Base-by-base conservation (phyloP, 1,140 invertebrate genomes). In the Scaptomyza hsui region DNA sequence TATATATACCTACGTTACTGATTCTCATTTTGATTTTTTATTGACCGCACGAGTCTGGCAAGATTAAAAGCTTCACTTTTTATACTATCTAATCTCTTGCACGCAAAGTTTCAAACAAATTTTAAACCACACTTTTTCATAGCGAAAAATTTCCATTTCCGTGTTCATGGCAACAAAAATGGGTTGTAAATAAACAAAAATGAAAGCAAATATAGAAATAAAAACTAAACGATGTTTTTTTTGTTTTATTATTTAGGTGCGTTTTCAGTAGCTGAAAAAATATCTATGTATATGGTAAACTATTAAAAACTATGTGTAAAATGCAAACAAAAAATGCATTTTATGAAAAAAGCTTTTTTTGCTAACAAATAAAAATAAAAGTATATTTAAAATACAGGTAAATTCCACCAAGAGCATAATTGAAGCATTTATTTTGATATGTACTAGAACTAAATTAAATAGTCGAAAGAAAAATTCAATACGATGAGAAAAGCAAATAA, bases 351-450 rank as follows among this genome's bases (percentile, higher is more conserved):
- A 1, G 5, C 10, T 10, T 10, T 21, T 21, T 55, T 60, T 13
- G 49, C 53, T 71, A 76, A n/a, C n/a, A n/a, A 65, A 61, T 21
- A 15, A 24, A 32, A 2, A 24, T 24, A 37, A 37, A 37, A 3
- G 3, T 1, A n/a, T 9, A 19, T 18, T 6, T 18, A 41, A 52
- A 41, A 55, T 26, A 4, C 19, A 68, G 61, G 64, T 41, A 24
- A 69, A 68, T 59, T 69, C 60, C 63, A 65, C 60, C 47, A 53
- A 47, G 26, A 35, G 57, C 32, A 63, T 71, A 82, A 62, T 82
- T 78, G 64, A 65, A 24, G 74, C 70, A 78, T 82, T 82, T 78
- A 62, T 65, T 74, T 77, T 65, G 62, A 67, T 78, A 65, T 68
- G 32, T 16, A 45, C 32, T n/a, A 60, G 35, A 53, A 59, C 47